Evolutionary conservation across 2,113 vertebrate genomes (phyloP), one percentile per base, ranked within the genome.

Genomic region (Microcebus ravelobensis): DNA sequence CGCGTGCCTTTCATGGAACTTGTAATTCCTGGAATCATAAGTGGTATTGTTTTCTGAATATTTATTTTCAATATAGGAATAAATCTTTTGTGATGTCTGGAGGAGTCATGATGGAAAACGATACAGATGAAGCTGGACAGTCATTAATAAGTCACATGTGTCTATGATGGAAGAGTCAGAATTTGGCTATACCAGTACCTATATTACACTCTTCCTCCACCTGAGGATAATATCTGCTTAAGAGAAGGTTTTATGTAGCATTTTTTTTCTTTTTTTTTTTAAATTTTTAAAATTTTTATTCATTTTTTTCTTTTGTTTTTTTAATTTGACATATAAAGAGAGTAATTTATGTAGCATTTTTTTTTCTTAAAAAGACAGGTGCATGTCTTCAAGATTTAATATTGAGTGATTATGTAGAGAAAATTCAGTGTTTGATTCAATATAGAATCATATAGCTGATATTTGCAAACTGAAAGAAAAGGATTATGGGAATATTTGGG

Each of bases 1-100:
- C 7, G 95, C 0, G 98, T 98, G 10, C 98, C 98, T 18, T 99
- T 98, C 95, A 95, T 98, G 96, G 98, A 99, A 70, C 0, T 98
- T 61, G 98, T 91, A 15, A 0, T 97, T 52, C 94, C 94, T 48
- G 94, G 90, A 80, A 0, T 85, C 0, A 2, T 34, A 61, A 96
- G 91, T 87, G 87, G 90, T 98, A 97, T 81, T 91, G 96, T 45
- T 80, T 5, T 57, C 18, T 45, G 21, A 48, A 65, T 21, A 42
- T 84, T 57, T 0, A 4, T 77, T 95, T 93, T 84, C 34, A 57
- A 4, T 27, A 13, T 27, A 59, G 10, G 1, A 90, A 8, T 83
- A 45, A 84, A 6, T 20, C 2, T 39, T 83, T 71, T 63, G 5
- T 67, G 12, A 45, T 52, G 2, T 55, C 7, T n/a, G 12, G 18